These are phyloP conservation scores for Phrynocephalus versicolor DNA, from an alignment of 2,113 vertebrate species.

Conservation along the genomic window DNA sequence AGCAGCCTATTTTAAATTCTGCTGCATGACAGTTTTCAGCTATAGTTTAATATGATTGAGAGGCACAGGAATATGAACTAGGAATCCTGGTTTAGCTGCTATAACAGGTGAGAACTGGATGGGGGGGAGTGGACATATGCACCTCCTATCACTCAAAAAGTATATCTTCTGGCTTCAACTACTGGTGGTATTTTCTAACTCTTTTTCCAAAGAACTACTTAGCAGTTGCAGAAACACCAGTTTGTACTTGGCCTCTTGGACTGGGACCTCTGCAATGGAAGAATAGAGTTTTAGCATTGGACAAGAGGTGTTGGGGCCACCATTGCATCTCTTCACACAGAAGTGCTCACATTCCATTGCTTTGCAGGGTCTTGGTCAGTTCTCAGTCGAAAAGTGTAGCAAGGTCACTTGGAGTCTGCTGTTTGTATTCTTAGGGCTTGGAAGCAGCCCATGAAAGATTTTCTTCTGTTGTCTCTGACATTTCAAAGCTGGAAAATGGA, in stretches of 20 bases:
- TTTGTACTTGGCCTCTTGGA: not conserved
- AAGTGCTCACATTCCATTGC: not conserved
- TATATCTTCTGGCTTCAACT: not conserved
- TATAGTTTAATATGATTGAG: not conserved
- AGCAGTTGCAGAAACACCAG: not conserved
- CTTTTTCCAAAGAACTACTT: not conserved
- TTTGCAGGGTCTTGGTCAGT: not conserved
- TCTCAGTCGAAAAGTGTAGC: not conserved
- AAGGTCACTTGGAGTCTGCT: not conserved
- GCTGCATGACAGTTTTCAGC: not conserved
- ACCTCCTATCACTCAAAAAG: not conserved
- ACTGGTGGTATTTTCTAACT: not conserved
- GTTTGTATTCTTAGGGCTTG: not conserved
- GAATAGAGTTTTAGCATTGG: not conserved
- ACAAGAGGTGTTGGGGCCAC: not conserved
- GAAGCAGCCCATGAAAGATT: not conserved
- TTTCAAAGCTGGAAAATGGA: not conserved
- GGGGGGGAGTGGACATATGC: too few relatives aligned
- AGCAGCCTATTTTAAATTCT: not conserved
- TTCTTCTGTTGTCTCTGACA: not conserved
- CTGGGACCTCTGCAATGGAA: not conserved
- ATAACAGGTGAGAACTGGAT: not conserved
- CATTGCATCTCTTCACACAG: not conserved
- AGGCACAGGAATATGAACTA: too few relatives aligned
- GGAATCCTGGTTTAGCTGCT: not conserved